Base-by-base conservation (phyloP, 1,140 invertebrate genomes). In the Lucilia sericata region DNA sequence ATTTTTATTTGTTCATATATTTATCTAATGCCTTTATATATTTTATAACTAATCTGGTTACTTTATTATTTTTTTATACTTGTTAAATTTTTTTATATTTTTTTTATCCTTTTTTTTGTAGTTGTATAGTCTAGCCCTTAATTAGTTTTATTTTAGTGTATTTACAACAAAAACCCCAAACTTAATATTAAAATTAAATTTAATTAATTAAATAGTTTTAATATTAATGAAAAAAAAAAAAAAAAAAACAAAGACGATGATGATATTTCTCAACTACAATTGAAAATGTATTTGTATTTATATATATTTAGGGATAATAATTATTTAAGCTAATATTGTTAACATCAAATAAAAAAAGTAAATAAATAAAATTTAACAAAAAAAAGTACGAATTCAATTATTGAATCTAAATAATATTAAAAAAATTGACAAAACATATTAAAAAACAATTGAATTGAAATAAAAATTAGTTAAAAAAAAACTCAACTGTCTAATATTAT, bases 221-320 rank as follows among this genome's bases (percentile, higher is more conserved):
- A 42, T 42, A 42, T 42, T 42, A 8, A 42, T 30, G 25, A 3
- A 30, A 30, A 30, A 30, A 30, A 30, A n/a, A n/a, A n/a, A n/a
- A n/a, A n/a, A n/a, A n/a, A n/a, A n/a, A n/a, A n/a, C n/a, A n/a
- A n/a, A n/a, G n/a, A n/a, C n/a, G 42, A 42, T 13, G 19, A 80
- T 49, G 17, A 42, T 30, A 78, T 36, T 49, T 80, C 76, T 49
- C 76, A 80, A 80, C 19, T 80, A 49, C 25, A 76, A 76, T 36
- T 25, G 30, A 80, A 80, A 80, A 14, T 80, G 76, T 80, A 80
- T 80, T 80, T 80, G 76, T 80, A 80, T 80, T 80, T 80, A 80
- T 80, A 80, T 80, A 80, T 80, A 80, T 51, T 60, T 51, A 80
- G 76, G 76, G 9, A 49, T 80, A 70, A 70, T 25, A 70, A 70